Evolutionary conservation across 2,888 invertebrate genomes (phyloP), one percentile per base, ranked within the genome.

Genomic region (Rhyacophila evoluta): DNA sequence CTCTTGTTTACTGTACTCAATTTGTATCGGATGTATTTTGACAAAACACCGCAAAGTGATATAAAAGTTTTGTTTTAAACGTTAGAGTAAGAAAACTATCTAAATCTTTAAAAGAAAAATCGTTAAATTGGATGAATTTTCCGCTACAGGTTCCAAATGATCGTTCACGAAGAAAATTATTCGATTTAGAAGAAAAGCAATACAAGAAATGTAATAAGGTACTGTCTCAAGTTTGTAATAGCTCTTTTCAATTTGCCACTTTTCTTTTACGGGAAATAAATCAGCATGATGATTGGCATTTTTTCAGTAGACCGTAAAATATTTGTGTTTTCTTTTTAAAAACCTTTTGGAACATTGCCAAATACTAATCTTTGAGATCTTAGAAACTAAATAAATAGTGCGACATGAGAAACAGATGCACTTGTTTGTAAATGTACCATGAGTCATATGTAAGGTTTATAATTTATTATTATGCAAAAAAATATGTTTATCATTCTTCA

Each of bases 141-240:
- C 19, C 41, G 19, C 19, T 4, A 41, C 41, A 19, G 15, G n/a
- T 55, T 19, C 12, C 55, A 55, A 55, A 55, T 55, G 25, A 2
- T 55, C 55, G 55, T 25, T 55, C 19, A 19, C 25, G 55, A 15
- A 55, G 55, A 55, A 55, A 55, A 55, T 55, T 55, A 55, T 55
- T 55, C 55, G 19, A 55, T 55, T n/a, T 19, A 10, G 8, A 25
- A 55, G 19, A 55, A 25, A 55, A 55, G 55, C 10, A 19, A 55
- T 55, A 55, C 55, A 19, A 19, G 55, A 55, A 19, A 12, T 19
- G 55, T 19, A 25, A 19, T 55, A 10, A 39, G 39, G 15, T 39
- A 39, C 19, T 8, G 2, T n/a, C 55, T 25, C 39, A 25, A 55
- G 8, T 55, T 55, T 55, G 55, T 25, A 25, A 19, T 19, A 8